These are phyloP conservation scores for Chrysolina oricalcia DNA, from an alignment of 2,888 invertebrate genomes.

Conservation along the genomic window DNA sequence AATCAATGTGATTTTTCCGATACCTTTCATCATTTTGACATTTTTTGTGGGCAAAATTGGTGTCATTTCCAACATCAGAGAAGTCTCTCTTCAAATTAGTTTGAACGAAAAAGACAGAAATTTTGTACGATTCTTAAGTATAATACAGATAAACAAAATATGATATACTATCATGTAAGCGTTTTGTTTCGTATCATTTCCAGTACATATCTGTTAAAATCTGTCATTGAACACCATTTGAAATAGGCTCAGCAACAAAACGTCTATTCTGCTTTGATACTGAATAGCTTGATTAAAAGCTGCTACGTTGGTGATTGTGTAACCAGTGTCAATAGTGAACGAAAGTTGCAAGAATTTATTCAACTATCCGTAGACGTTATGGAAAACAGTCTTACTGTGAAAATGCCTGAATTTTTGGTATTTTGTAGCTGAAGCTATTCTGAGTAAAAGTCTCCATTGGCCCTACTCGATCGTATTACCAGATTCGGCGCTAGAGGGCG, in stretches of 20 bases:
- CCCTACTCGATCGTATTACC: too few relatives aligned
- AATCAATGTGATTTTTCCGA: too few relatives aligned
- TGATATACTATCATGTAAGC: conserved; percentile 42
- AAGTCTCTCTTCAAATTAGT: conserved; percentile 63
- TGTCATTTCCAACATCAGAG: conserved; percentile 58
- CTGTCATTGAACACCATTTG: conserved; percentile 46
- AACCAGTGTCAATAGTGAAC: conserved; percentile 7
- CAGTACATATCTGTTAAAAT: not conserved
- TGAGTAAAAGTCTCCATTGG: too few relatives aligned
- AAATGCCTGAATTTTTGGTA: too few relatives aligned
- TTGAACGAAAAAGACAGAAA: conserved; percentile 54
- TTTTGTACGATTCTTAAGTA: conserved; percentile 53
- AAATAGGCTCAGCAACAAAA: conserved; percentile 19
- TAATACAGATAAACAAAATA: conserved; percentile 21
- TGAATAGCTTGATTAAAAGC: conserved; percentile 25
- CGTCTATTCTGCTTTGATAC: not conserved
- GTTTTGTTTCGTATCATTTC: conserved; percentile 48
- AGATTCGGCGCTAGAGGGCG: too few relatives aligned
- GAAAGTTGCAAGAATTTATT: conserved; percentile 24
- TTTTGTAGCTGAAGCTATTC: too few relatives aligned
- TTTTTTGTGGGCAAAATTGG: conserved; percentile 47
- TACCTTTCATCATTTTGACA: too few relatives aligned
- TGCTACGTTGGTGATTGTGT: conserved; percentile 25
- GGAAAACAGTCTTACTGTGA: too few relatives aligned
- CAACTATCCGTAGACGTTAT: too few relatives aligned